These are phyloP conservation scores for Stegodyphus mimosarum DNA, from an alignment of 1,140 invertebrate species.

Conservation along the genomic window DNA sequence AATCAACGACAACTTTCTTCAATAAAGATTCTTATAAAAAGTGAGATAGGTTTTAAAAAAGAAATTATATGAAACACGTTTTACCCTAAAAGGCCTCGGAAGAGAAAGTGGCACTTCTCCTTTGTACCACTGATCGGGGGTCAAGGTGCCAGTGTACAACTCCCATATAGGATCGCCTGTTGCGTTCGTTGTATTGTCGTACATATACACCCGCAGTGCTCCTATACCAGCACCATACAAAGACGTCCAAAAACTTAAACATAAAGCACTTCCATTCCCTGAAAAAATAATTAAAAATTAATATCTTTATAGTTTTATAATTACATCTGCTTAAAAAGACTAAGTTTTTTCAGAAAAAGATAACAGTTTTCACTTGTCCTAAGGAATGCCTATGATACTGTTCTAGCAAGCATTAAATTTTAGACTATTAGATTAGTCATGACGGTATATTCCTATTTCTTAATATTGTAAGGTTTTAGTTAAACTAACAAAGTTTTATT, in stretches of 20 bases:
- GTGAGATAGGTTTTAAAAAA: not conserved
- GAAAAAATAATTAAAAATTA: slow-evolving; percentile 6
- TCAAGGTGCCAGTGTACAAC: slow-evolving; percentile 43
- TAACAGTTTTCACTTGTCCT: too few relatives aligned
- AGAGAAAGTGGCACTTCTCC: slow-evolving; percentile 51
- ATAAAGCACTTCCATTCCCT: slow-evolving; percentile 45
- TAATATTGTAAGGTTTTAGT: too few relatives aligned
- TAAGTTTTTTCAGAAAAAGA: too few relatives aligned
- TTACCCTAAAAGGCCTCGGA: slow-evolving; percentile 51
- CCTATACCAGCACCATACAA: slow-evolving; percentile 55
- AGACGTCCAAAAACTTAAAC: slow-evolving; percentile 58
- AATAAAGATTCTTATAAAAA: too few relatives aligned
- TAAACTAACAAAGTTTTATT: too few relatives aligned
- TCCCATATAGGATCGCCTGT: slow-evolving; percentile 54
- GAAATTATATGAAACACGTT: not conserved
- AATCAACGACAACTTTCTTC: too few relatives aligned
- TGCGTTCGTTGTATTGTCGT: slow-evolving; percentile 42
- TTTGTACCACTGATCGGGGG: slow-evolving; percentile 60
- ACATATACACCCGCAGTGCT: slow-evolving; percentile 46
- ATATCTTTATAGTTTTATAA: not conserved
- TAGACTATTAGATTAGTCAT: too few relatives aligned
- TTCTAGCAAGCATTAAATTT: too few relatives aligned
- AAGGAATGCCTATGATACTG: too few relatives aligned
- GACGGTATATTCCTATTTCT: too few relatives aligned
- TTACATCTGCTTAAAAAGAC: not conserved